These are phyloP conservation scores for Lota lota DNA, from an alignment of 2,113 vertebrate genomes.

Conservation along the genomic window DNA sequence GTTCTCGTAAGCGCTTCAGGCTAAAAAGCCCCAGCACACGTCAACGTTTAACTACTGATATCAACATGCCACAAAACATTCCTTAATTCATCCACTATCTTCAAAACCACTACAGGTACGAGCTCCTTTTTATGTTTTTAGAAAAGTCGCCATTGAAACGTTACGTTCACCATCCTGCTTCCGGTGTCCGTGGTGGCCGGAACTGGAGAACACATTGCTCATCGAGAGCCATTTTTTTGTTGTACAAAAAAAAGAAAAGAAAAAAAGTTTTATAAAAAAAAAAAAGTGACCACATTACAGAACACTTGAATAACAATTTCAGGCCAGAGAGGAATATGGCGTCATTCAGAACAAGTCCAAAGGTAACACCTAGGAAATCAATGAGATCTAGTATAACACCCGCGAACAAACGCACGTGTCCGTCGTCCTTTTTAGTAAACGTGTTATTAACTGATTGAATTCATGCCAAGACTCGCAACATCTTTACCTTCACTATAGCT, in stretches of 20 bases:
- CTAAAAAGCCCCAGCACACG: background rate
- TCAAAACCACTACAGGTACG: background rate
- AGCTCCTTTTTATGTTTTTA: slow-evolving; percentile 9
- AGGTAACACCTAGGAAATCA: slow-evolving; percentile 48
- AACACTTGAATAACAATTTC: slow-evolving; percentile 57
- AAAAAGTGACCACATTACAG: slow-evolving; percentile 54
- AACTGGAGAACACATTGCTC: slow-evolving; percentile 1
- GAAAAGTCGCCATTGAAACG: slow-evolving; percentile 15
- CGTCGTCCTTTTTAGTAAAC: slow-evolving; percentile 48
- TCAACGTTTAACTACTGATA: no score
- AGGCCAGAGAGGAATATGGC: slow-evolving; percentile 24
- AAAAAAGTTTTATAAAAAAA: background rate
- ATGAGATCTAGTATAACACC: slow-evolving; percentile 27
- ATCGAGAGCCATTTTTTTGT: slow-evolving; percentile 15
- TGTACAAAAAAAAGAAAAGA: slow-evolving; percentile 34
- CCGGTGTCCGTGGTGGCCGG: slow-evolving; percentile 22
- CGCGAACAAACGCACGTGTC: slow-evolving; percentile 37
- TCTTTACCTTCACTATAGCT: slow-evolving; percentile 53
- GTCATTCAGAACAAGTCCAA: slow-evolving; percentile 43
- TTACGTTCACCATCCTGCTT: slow-evolving; percentile 45
- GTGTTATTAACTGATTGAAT: slow-evolving; percentile 56
- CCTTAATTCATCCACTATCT: background rate
- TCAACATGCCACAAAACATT: background rate
- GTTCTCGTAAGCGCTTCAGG: background rate
- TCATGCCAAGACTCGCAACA: slow-evolving; percentile 63